Percentiles rank a stretch among this genome's conserved stretches.
phyloP scores from a whole-genome alignment of 1,140 invertebrate species.

The Capitella teleta region DNA sequence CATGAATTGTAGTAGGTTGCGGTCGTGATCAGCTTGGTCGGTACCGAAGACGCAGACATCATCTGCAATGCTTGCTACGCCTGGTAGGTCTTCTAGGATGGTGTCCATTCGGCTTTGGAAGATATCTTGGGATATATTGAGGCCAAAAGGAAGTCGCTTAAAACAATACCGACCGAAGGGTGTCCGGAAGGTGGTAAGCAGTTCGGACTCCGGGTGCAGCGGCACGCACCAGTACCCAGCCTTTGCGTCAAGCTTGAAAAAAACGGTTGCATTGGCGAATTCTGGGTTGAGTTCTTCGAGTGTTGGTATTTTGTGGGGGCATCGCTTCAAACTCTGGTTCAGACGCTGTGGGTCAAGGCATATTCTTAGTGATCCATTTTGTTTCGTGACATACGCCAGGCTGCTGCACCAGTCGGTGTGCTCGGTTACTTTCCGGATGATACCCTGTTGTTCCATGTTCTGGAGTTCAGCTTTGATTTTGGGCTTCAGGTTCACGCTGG shows the following conservation, averaged over 20 bases:
- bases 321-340: background rate
- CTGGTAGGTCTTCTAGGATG: constrained; percentile 26
- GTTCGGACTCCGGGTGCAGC: constrained; percentile 16
- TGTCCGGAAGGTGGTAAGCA: constrained; percentile 18
- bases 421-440: background rate
- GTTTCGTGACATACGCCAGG: background rate
- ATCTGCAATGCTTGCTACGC: constrained; percentile 37
- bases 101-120: constrained; percentile 27
- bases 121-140: constrained; percentile 16
- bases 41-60: constrained; percentile 2
- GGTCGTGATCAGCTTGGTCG: background rate
- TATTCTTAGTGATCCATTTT: background rate
- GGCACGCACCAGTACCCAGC: constrained; percentile 18
- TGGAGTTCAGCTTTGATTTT: too few relatives aligned
- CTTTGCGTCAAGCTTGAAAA: constrained; percentile 16
- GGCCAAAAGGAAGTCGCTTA: constrained; percentile 15
- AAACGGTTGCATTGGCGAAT: constrained; percentile 16
- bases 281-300: constrained; percentile 20
- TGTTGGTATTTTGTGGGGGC: constrained; percentile 12
- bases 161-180: constrained; percentile 17
- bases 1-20: constrained; percentile 21
- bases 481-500: too few relatives aligned
- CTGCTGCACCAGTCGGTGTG: background rate
- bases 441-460: background rate
- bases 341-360: background rate